Evolutionary conservation across 1,140 invertebrate species (phyloP).

Genomic region (Lethrus apterus): DNA sequence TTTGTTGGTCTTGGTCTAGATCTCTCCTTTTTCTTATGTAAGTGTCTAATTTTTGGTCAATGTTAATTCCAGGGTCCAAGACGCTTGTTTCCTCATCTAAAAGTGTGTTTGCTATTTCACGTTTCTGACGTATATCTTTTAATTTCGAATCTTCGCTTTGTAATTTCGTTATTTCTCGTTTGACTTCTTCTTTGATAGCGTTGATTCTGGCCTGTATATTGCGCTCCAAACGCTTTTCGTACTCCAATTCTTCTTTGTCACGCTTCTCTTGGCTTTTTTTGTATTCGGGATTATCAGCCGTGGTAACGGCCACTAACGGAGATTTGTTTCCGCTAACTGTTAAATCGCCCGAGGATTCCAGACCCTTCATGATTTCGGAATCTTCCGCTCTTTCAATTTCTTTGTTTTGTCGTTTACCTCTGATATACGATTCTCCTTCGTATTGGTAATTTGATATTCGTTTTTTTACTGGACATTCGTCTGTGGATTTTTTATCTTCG

Average conservation of each 20-base stretch:
- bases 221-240: slow-evolving; percentile 29
- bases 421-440: slow-evolving; percentile 21
- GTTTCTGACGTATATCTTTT: slow-evolving; percentile 22
- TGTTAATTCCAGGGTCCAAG: slow-evolving; percentile 25
- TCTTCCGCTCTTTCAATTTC: slow-evolving; percentile 15
- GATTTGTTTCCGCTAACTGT: slow-evolving; percentile 30
- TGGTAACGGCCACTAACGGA: slow-evolving; percentile 18
- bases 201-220: slow-evolving; percentile 33
- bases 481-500: slow-evolving; percentile 2
- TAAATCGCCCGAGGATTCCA: slow-evolving; percentile 27
- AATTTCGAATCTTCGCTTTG: neutral
- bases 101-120: slow-evolving; percentile 23
- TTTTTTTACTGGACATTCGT: neutral
- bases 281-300: slow-evolving; percentile 14
- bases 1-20: neutral
- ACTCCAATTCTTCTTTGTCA: slow-evolving; percentile 19
- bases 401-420: slow-evolving; percentile 17
- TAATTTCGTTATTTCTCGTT: slow-evolving; percentile 27
- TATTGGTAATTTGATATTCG: slow-evolving; percentile 19
- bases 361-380: slow-evolving; percentile 24
- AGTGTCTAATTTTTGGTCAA: slow-evolving; percentile 22
- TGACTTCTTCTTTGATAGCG: slow-evolving; percentile 36
- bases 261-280: slow-evolving; percentile 16
- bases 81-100: slow-evolving; percentile 29
- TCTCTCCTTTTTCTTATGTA: slow-evolving; percentile 25